Percentiles rank a stretch among this genome's conserved stretches.
Evolutionary conservation across 2,113 vertebrate genomes (phyloP).

Genomic region (Calidris pygmaea): DNA sequence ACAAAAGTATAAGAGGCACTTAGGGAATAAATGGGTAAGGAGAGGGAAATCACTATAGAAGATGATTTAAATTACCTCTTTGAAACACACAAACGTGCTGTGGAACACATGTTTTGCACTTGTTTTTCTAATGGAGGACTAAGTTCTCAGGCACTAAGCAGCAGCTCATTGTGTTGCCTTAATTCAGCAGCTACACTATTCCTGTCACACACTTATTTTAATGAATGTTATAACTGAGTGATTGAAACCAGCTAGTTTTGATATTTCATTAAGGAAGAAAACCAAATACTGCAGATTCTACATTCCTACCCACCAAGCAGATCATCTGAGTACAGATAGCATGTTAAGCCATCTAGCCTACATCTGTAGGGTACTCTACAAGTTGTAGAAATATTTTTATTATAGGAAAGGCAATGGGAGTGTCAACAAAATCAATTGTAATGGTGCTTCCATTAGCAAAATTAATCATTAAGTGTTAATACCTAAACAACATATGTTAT

Average conservation of each 20-base stretch:
- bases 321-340: background rate
- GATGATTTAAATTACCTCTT: background rate
- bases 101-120: background rate
- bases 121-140: background rate
- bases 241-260: background rate
- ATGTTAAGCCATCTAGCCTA: background rate
- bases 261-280: background rate
- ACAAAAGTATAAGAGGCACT: background rate
- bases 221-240: background rate
- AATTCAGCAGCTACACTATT: background rate
- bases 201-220: background rate
- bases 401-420: background rate
- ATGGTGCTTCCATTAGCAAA: background rate
- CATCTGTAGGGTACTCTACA: background rate
- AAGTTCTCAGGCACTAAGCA: background rate
- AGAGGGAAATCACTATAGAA: background rate
- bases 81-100: background rate
- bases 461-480: background rate
- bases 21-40: background rate
- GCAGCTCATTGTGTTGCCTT: background rate
- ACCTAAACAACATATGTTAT: background rate
- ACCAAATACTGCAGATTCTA: background rate
- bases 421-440: background rate
- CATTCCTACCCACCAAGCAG: background rate
- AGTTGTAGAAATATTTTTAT: background rate